Evolutionary conservation across 2,888 invertebrate genomes (phyloP).

Genomic region (Agrochola macilenta): DNA sequence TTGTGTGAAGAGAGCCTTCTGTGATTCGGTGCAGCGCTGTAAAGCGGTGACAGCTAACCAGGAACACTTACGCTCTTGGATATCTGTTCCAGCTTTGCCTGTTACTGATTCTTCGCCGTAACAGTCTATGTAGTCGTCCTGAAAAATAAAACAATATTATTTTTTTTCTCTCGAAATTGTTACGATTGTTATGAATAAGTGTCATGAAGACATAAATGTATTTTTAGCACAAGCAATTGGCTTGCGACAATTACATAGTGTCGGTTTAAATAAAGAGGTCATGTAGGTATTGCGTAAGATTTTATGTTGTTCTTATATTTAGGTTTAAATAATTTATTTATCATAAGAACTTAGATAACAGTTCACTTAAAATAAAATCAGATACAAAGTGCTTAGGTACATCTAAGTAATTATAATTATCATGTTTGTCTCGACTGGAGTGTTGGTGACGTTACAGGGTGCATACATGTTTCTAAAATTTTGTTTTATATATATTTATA

Average conservation of each 20-base stretch:
- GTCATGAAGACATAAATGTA: too few relatives aligned
- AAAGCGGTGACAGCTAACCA: slow-evolving; percentile 94
- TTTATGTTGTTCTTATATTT: too few relatives aligned
- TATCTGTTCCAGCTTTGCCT: slow-evolving; percentile 77
- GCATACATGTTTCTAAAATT: too few relatives aligned
- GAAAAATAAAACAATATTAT: not conserved
- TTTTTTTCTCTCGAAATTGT: too few relatives aligned
- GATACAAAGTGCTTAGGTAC: too few relatives aligned
- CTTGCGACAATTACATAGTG: not conserved
- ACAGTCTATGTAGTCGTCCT: slow-evolving; percentile 96
- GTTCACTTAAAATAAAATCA: too few relatives aligned
- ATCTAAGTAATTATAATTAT: too few relatives aligned
- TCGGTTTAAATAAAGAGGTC: not conserved
- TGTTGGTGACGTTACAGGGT: too few relatives aligned
- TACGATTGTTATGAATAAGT: not conserved
- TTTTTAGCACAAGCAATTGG: not conserved
- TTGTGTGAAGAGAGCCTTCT: slow-evolving; percentile 92
- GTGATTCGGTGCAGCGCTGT: slow-evolving; percentile 93
- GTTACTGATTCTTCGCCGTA: slow-evolving; percentile 92
- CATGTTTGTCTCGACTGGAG: too few relatives aligned
- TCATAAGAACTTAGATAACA: too few relatives aligned
- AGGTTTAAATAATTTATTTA: too few relatives aligned
- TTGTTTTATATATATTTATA: too few relatives aligned
- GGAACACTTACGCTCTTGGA: slow-evolving; percentile 96
- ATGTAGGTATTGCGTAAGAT: not conserved